phyloP scores from a whole-genome alignment of 2,888 invertebrate species.

The Biston betularia region DNA sequence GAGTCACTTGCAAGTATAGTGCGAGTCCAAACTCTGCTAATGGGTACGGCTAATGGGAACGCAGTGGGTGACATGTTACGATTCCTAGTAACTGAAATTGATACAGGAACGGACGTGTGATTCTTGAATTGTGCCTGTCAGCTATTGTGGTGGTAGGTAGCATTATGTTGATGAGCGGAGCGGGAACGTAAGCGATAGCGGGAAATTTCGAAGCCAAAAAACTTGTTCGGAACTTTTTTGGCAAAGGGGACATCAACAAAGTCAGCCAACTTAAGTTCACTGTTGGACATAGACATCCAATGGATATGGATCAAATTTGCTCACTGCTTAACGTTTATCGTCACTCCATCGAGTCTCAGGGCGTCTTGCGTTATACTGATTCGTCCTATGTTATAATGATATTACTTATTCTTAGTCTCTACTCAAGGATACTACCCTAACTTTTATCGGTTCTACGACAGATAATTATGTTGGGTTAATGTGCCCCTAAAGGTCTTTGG shows the following conservation, averaged over 20 bases:
- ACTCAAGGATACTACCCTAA: background rate
- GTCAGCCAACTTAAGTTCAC: too few relatives aligned
- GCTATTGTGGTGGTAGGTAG: slow-evolving; percentile 38
- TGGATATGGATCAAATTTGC: too few relatives aligned
- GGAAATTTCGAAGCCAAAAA: background rate
- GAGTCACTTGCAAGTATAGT: background rate
- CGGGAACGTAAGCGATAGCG: slow-evolving; percentile 36
- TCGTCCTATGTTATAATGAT: too few relatives aligned
- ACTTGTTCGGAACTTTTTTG: too few relatives aligned
- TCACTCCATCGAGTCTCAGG: too few relatives aligned
- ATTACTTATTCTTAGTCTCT: background rate
- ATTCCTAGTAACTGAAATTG: slow-evolving; percentile 41
- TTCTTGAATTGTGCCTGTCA: slow-evolving; percentile 53
- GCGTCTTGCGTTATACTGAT: too few relatives aligned
- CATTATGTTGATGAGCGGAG: slow-evolving; percentile 38
- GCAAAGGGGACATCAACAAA: too few relatives aligned
- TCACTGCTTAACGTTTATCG: too few relatives aligned
- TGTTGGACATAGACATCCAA: too few relatives aligned
- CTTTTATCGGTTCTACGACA: too few relatives aligned
- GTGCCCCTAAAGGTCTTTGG: too few relatives aligned
- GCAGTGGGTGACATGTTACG: slow-evolving; percentile 26
- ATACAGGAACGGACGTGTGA: slow-evolving; percentile 35
- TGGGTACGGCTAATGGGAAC: slow-evolving; percentile 18
- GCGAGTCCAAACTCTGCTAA: background rate
- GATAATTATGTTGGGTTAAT: too few relatives aligned